phyloP scores from a whole-genome alignment of 2,888 invertebrate genomes.

The Phaonia tiefii region DNA sequence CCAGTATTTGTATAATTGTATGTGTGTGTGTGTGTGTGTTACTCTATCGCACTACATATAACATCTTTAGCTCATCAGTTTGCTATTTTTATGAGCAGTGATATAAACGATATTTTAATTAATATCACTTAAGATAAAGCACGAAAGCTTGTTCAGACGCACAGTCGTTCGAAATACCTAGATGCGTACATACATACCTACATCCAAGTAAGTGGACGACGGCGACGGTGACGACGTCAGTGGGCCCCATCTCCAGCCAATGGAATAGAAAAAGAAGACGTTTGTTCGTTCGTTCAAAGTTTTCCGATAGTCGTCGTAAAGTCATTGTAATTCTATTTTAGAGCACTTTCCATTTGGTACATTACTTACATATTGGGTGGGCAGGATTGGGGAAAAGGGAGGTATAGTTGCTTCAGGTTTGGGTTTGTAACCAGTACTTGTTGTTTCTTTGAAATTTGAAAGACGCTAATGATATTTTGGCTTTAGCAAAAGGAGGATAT shows the following conservation, averaged over 20 bases:
- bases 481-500: too few species aligned
- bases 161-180: constrained; percentile 44
- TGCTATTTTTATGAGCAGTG: constrained; percentile 66
- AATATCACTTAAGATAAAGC: constrained; percentile 68
- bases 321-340: not conserved
- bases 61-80: constrained; percentile 58
- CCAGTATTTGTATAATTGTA: not conserved
- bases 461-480: too few species aligned
- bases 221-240: not conserved
- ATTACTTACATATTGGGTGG: not conserved
- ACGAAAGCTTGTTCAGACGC: constrained; percentile 60
- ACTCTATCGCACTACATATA: constrained; percentile 44
- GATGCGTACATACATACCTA: too few species aligned
- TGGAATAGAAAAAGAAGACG: not conserved
- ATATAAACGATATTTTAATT: constrained; percentile 68
- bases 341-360: not conserved
- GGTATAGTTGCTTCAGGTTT: not conserved
- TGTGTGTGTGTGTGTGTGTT: too few species aligned
- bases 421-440: not conserved
- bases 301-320: not conserved
- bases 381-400: not conserved
- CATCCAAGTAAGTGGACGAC: too few species aligned
- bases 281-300: too few species aligned
- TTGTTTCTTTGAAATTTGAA: too few species aligned
- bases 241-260: not conserved